Base-by-base conservation (phyloP, 2,797 vertebrate species). In the Prionace glauca region DNA sequence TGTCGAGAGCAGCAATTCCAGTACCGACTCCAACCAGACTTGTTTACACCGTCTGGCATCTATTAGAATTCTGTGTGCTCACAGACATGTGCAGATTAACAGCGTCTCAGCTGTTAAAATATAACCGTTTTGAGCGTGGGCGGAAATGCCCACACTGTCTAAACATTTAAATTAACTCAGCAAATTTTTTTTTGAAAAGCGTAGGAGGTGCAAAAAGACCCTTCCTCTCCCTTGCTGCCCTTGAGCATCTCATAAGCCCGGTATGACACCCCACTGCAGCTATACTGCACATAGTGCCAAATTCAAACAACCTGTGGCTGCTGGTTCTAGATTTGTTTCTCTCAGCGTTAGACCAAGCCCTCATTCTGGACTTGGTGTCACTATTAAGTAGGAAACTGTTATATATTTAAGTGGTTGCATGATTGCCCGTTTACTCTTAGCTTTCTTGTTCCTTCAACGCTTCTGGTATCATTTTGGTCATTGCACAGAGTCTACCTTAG, bases 181-280 rank as follows among this genome's bases (percentile, higher is more conserved):
- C 69, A 41, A 92, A n/a, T 41, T 69, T 92, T 1, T 12, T 92
- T 1, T 12, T 69, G 45, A 50, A 92, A 92, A 67, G 90, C 62
- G 62, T 92, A 67, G 90, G 90, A 92, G 60, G 62, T 92, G 90
- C n/a, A 67, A 92, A 79, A 92, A 92, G 90, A 92, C 90, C 90
- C 62, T 67, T 92, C 60, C 88, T 29, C 62, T 2, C 36, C 29
- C 3, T 32, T 32, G 62, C 60, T 32, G 29, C 32, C 90, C 90
- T 16, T 0, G 8, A 65, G n/a, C 60, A 36, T 18, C 32, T 67
- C 90, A 36, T 67, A 36, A 92, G 67, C 62, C 62, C 2, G 62
- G 62, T 92, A 67, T 92, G 90, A 92, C n/a, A 67, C n/a, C 67
- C 90, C 62, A 36, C 41, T 65, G 65, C 65, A 36, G n/a, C 65